Base-by-base conservation (phyloP, 2,797 vertebrate genomes). In the Poecilia picta region DNA sequence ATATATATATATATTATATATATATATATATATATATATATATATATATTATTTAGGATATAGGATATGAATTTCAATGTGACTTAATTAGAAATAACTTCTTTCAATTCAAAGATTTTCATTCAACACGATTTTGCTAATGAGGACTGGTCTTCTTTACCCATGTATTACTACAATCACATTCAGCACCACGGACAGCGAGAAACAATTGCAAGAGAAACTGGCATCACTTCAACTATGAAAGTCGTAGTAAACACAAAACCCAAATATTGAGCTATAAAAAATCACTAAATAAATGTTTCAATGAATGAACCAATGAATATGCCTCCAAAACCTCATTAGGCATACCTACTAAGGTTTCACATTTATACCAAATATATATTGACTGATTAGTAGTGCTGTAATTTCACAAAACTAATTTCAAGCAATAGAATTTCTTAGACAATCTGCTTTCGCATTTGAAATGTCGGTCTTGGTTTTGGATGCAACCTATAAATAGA, bases 241-340 rank as follows among this genome's bases (percentile, higher is more conserved):
- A 28, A 59, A 31, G n/a, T 13, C 12, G 4, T 28, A 57, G 11
- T 2, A n/a, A n/a, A 57, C n/a, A 57, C n/a, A 5, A 57, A 57
- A 57, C n/a, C 8, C 12, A 28, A n/a, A 10, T 57, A 10, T 57
- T 57, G 12, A 5, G 10, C 1, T n/a, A 4, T 1, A 57, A 28
- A 12, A 1, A 57, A 57, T 23, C 1, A 55, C 53, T n/a, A 8
- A 25, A 57, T 4, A 2, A 28, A 28, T n/a, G 11, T 1, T 5
- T 57, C 6, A 57, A 57, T 5, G 3, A 57, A 11, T n/a, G 53
- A 28, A n/a, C 3, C 8, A 57, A 25, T 28, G 25, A 2, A 55
- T 25, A 0, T 55, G 0, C 8, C 25, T n/a, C 8, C 0, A 25
- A 11, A n/a, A 55, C 25, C 25, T 25, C 20, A 12, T 7, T 3